Conservation (phyloP, 2,797 vertebrate genomes). For the Delichon dasypus region DNA sequence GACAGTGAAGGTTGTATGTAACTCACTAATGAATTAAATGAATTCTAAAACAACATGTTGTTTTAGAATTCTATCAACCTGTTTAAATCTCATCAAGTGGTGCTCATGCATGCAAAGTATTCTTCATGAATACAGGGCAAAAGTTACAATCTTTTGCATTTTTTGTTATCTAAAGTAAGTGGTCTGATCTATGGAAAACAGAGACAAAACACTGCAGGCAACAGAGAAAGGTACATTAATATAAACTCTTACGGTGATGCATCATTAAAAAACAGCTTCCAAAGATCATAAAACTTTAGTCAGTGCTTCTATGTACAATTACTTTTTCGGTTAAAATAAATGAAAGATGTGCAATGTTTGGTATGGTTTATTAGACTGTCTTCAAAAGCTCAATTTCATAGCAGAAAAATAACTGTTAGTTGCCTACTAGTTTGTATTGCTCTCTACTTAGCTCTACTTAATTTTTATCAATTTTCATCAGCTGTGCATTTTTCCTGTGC, state of each 20-base stretch:
- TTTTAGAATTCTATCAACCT: not conserved
- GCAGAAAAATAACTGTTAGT: not conserved
- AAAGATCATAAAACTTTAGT: not conserved
- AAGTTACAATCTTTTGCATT: not conserved
- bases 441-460: not conserved
- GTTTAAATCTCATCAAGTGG: not conserved
- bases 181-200: not conserved
- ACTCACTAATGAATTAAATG: not conserved
- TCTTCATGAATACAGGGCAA: not conserved
- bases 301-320: not conserved
- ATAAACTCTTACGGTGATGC: not conserved
- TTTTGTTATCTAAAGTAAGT: not conserved
- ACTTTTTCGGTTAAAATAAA: not conserved
- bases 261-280: not conserved
- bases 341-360: not conserved
- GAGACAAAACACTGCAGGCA: not conserved
- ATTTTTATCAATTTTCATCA: not conserved
- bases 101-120: not conserved
- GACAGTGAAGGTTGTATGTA: not conserved
- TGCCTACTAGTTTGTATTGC: not conserved
- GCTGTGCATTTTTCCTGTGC: not conserved
- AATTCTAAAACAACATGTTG: not conserved
- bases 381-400: not conserved
- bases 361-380: not conserved
- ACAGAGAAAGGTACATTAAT: not conserved